Evolutionary conservation across 2,888 invertebrate genomes (phyloP).

Genomic region (Catocala fraxini): DNA sequence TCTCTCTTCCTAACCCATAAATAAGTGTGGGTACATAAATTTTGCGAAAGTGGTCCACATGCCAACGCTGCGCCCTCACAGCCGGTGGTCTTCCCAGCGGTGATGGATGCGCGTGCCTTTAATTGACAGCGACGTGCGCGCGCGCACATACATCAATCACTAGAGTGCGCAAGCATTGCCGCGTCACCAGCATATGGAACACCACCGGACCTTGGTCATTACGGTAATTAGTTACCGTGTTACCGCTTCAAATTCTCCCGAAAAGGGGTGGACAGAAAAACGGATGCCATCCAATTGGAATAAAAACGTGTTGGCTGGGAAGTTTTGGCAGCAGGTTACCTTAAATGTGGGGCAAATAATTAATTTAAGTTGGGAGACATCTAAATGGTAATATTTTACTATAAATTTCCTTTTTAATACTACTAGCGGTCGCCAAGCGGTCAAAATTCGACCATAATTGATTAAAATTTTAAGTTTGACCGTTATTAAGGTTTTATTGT

Average conservation of each 20-base stretch:
- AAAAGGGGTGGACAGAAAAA: not conserved
- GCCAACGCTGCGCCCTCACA: conserved; percentile 9
- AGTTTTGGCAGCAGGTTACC: not conserved
- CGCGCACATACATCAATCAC: conserved; percentile 49
- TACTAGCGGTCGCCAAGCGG: no score
- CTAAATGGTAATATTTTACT: no score
- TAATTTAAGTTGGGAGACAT: not conserved
- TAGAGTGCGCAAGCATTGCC: conserved; percentile 7
- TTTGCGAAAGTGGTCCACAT: conserved; percentile 12
- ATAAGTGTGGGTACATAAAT: conserved; percentile 15
- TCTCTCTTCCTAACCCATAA: conserved; percentile 7
- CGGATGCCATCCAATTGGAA: not conserved
- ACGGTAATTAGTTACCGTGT: conserved; percentile 31
- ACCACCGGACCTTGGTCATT: conserved; percentile 17
- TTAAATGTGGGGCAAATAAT: not conserved
- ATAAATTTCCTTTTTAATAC: no score
- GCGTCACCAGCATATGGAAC: conserved; percentile 17
- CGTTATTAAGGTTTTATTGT: no score
- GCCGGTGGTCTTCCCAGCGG: conserved; percentile 39
- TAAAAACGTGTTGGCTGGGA: conserved; percentile 1
- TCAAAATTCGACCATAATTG: no score
- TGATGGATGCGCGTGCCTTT: conserved; percentile 64
- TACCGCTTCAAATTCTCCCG: not conserved
- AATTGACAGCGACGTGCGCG: conserved; percentile 64
- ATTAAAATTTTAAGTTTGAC: no score